Conservation (phyloP, 2,888 invertebrate genomes). For the Oscheius sp. region DNA sequence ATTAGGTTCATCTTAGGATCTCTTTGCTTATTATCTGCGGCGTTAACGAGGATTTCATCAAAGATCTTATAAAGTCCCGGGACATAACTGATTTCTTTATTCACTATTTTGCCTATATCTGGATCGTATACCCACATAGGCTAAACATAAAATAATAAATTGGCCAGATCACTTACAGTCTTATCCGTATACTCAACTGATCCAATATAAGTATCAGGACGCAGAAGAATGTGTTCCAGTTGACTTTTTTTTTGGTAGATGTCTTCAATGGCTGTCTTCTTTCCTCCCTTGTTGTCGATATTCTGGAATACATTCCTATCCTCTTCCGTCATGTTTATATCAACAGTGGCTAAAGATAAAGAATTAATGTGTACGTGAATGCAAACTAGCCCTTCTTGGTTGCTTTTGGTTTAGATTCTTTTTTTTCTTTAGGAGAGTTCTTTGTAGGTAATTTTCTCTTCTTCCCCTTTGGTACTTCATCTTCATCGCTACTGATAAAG, state of each 20-base stretch:
- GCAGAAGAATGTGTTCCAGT: slow-evolving; percentile 92
- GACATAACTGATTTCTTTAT: slow-evolving; percentile 87
- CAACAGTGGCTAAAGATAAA: slow-evolving; percentile 32
- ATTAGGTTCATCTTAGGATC: slow-evolving; percentile 68
- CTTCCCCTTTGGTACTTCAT: too few relatives aligned
- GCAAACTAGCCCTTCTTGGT: too few relatives aligned
- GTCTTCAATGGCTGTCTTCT: slow-evolving; percentile 81
- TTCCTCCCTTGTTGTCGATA: slow-evolving; percentile 53
- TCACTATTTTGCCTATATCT: slow-evolving; percentile 80
- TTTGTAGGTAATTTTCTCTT: too few relatives aligned
- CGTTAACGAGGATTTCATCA: slow-evolving; percentile 95
- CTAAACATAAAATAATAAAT: too few relatives aligned
- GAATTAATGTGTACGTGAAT: too few relatives aligned
- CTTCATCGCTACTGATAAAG: too few relatives aligned
- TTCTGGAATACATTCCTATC: slow-evolving; percentile 59
- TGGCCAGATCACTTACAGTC: too few relatives aligned
- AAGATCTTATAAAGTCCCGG: slow-evolving; percentile 98
- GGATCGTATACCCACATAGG: slow-evolving; percentile 91
- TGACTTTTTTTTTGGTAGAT: slow-evolving; percentile 98
- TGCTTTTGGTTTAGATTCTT: too few relatives aligned
- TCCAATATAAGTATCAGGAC: slow-evolving; percentile 98
- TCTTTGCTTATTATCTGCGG: slow-evolving; percentile 69
- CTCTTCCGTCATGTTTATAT: slow-evolving; percentile 52
- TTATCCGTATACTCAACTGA: slow-evolving; percentile 72
- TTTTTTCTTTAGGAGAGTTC: too few relatives aligned